Conservation (phyloP, 2,113 vertebrate genomes). For the Grallaria varia region DNA sequence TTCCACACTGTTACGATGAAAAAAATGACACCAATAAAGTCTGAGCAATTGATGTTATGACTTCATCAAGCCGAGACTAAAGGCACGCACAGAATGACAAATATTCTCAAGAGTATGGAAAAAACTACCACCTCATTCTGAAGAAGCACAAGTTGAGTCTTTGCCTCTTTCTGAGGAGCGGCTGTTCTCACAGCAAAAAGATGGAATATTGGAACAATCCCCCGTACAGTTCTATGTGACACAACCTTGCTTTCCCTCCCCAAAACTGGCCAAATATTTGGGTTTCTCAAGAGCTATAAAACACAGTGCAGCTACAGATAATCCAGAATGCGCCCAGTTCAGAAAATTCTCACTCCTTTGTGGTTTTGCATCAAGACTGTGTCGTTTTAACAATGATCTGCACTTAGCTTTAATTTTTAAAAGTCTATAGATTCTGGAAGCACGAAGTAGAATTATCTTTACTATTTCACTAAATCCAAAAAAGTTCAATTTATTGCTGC, state of each 20-base stretch:
- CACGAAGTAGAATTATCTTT: neutral
- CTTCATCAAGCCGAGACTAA: slow-evolving; percentile 41
- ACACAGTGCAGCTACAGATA: neutral
- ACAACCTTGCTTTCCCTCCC: neutral
- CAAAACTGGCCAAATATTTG: neutral
- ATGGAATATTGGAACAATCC: neutral
- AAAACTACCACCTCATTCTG: neutral
- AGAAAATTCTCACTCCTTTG: neutral
- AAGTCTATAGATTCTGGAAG: neutral
- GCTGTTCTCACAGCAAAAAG: neutral
- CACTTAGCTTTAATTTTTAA: neutral
- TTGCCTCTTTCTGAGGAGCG: neutral
- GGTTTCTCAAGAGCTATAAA: neutral
- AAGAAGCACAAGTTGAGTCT: neutral
- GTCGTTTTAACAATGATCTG: neutral
- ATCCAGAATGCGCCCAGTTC: neutral
- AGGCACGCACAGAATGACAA: slow-evolving; percentile 4
- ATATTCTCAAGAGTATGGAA: neutral
- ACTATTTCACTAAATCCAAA: neutral
- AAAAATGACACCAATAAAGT: slow-evolving; percentile 65
- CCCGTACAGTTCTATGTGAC: neutral
- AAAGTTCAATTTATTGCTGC: neutral
- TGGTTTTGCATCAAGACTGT: neutral
- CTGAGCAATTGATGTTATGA: slow-evolving; percentile 52
- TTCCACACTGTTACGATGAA: slow-evolving; percentile 37